Evolutionary conservation across 2,113 vertebrate species (phyloP).

Genomic region (Rhinoderma darwinii): DNA sequence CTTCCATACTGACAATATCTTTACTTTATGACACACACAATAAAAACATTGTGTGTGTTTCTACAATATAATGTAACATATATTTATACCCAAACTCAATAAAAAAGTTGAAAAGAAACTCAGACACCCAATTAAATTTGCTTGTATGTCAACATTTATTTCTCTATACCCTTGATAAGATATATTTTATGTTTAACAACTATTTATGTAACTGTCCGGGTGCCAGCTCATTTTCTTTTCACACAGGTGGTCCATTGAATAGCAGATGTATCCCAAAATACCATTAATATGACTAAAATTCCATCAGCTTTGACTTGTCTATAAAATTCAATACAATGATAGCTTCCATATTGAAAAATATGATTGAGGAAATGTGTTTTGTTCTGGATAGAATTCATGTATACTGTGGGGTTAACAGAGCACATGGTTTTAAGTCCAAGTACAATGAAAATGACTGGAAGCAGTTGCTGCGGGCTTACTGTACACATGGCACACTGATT

Average conservation of each 20-base stretch:
- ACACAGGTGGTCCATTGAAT: constrained; percentile 56
- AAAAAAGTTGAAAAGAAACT: constrained; percentile 46
- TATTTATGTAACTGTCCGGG: constrained; percentile 33
- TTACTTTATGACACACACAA: constrained; percentile 24
- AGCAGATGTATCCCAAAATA: constrained; percentile 54
- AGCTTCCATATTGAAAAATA: constrained; percentile 51
- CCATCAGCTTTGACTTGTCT: constrained; percentile 42
- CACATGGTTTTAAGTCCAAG: not conserved
- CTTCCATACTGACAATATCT: constrained; percentile 21
- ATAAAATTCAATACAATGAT: constrained; percentile 45
- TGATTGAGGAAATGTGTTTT: constrained; percentile 49
- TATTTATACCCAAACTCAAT: constrained; percentile 44
- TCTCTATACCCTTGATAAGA: constrained; percentile 34
- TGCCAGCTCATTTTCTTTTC: constrained; percentile 56
- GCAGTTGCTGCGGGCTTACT: not conserved
- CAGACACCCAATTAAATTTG: constrained; percentile 46
- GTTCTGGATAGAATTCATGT: not conserved
- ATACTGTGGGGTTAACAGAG: not conserved
- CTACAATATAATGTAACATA: constrained; percentile 36
- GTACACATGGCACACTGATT: not conserved
- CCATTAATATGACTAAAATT: constrained; percentile 40
- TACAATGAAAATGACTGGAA: not conserved
- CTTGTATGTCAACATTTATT: constrained; percentile 37
- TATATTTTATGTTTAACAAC: constrained; percentile 46
- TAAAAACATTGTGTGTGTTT: constrained; percentile 25